A percentile compares a stretch with the other conserved stretches of the same genome.
Conservation (phyloP, 2,113 vertebrate species). For the Ceuthmochares aereus region DNA sequence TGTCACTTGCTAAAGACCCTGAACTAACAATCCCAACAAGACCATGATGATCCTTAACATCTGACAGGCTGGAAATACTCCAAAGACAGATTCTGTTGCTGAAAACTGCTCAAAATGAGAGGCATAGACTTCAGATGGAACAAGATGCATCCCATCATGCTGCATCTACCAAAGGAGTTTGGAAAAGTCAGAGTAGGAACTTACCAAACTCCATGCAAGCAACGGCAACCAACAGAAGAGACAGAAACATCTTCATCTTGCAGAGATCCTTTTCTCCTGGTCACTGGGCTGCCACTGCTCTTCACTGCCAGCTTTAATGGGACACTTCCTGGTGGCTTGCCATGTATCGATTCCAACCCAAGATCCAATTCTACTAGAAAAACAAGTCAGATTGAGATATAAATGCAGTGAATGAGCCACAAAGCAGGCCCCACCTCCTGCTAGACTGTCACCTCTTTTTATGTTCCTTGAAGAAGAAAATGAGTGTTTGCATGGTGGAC, state of each 20-base stretch:
- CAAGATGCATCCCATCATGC: accelerated
- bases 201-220: neutral
- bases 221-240: neutral
- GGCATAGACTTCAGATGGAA: neutral
- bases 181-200: neutral
- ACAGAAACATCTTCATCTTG: constrained; percentile 41
- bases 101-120: neutral
- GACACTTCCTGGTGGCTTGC: neutral
- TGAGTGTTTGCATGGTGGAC: neutral
- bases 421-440: constrained; percentile 24
- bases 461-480: constrained; percentile 40
- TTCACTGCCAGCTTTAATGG: neutral
- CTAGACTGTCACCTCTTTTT: neutral
- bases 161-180: neutral
- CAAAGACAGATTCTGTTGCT: neutral
- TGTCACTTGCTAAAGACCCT: neutral
- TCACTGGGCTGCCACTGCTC: neutral
- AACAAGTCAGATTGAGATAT: neutral
- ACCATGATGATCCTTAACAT: neutral
- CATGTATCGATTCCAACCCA: accelerated
- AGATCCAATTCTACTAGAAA: constrained; percentile 18
- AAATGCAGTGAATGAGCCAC: neutral
- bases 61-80: neutral
- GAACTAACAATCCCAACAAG: neutral
- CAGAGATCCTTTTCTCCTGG: accelerated